These are phyloP conservation scores for Ifrita kowaldi DNA, from an alignment of 2,113 vertebrate species.

Conservation along the genomic window DNA sequence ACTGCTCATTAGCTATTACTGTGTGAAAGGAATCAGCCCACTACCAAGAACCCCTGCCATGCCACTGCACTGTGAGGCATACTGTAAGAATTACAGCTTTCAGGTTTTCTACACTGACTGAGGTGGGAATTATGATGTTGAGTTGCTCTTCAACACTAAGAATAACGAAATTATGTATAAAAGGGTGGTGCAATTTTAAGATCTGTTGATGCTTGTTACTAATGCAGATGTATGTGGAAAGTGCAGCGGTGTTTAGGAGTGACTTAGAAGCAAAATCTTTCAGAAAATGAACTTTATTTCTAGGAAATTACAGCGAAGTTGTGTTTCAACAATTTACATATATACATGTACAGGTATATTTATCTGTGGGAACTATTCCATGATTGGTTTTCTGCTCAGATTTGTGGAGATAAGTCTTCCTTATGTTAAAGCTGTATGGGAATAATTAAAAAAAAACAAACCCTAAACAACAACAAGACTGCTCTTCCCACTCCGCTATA, in stretches of 20 bases:
- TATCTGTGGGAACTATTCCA: background rate
- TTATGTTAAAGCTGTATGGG: background rate
- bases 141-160: background rate
- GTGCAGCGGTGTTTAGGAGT: background rate
- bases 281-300: background rate
- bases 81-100: background rate
- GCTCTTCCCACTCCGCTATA: rapidly evolving
- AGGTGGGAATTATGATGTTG: background rate
- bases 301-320: background rate
- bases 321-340: background rate
- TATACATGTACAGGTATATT: background rate
- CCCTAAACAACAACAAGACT: background rate
- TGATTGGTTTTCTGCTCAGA: background rate
- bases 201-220: background rate
- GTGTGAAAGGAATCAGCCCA: background rate
- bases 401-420: background rate
- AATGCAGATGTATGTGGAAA: background rate
- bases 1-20: background rate
- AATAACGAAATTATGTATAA: background rate
- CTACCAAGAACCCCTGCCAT: background rate
- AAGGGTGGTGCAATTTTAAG: background rate
- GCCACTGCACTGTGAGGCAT: background rate
- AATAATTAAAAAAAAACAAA: background rate
- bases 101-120: background rate
- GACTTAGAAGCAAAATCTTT: background rate